Conservation (phyloP, 1,140 invertebrate genomes). For the Orchesella cincta region DNA sequence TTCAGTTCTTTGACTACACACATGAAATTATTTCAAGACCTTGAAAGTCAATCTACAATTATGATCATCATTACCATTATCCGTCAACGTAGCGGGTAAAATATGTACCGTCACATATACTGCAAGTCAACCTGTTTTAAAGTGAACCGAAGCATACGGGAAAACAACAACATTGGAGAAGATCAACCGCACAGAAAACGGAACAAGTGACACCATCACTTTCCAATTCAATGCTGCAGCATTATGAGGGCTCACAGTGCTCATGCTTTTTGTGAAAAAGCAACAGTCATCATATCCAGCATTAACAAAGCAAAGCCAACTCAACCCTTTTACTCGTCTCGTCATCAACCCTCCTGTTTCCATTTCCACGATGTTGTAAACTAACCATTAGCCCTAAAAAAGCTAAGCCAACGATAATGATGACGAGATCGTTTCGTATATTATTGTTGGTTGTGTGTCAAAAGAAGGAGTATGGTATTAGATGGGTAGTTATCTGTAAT, state of each 20-base stretch:
- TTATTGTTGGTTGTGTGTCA: too few relatives aligned
- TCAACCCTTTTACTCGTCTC: too few relatives aligned
- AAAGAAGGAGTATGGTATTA: too few relatives aligned
- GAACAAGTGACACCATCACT: neutral
- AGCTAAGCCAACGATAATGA: neutral
- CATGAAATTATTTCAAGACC: too few relatives aligned
- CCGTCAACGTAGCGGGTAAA: neutral
- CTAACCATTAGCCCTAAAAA: neutral
- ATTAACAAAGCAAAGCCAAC: too few relatives aligned
- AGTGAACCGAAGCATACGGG: neutral
- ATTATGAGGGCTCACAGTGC: neutral
- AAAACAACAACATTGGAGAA: neutral
- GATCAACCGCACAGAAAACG: neutral
- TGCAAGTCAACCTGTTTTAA: neutral
- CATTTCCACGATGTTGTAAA: too few relatives aligned
- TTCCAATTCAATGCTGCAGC: neutral
- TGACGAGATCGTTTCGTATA: conserved; percentile 20
- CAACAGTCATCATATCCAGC: too few relatives aligned
- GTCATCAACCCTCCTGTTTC: too few relatives aligned
- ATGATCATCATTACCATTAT: neutral
- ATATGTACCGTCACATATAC: neutral
- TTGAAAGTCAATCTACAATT: too few relatives aligned
- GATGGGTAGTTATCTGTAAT: conserved; percentile 25
- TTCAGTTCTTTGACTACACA: too few relatives aligned
- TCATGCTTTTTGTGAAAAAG: neutral